Evolutionary conservation across 1,140 invertebrate species (phyloP).

Genomic region (Drosophila subpulchrella): DNA sequence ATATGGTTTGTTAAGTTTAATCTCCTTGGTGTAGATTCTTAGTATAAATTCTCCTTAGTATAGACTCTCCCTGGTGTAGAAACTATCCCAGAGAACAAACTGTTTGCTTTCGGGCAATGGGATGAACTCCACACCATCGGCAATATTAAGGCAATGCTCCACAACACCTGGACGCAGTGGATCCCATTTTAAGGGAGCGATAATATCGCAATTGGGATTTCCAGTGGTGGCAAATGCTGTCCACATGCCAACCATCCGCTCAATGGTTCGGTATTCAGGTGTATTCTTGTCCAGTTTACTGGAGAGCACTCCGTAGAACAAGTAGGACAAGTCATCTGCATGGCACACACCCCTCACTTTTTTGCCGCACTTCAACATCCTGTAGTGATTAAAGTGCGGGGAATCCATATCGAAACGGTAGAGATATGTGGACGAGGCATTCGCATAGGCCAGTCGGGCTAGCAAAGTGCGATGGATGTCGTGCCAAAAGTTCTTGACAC

Average conservation of each 20-base stretch:
- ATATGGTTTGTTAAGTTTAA: no score
- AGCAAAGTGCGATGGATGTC: constrained; percentile 77
- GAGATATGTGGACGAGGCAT: constrained; percentile 81
- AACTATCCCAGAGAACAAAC: constrained; percentile 84
- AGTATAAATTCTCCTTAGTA: constrained; percentile 23
- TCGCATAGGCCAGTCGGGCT: constrained; percentile 64
- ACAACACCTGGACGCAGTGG: constrained; percentile 50
- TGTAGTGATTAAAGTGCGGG: constrained; percentile 61
- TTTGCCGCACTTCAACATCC: constrained; percentile 65
- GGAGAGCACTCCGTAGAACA: constrained; percentile 86
- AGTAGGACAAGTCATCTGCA: constrained; percentile 88
- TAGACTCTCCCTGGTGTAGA: constrained; percentile 68
- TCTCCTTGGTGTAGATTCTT: constrained; percentile 46
- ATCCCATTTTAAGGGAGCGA: constrained; percentile 63
- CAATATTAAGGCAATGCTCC: constrained; percentile 83
- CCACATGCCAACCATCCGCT: constrained; percentile 82
- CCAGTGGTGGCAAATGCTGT: constrained; percentile 83
- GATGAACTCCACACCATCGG: constrained; percentile 70
- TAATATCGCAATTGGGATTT: constrained; percentile 63
- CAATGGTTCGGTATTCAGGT: constrained; percentile 77
- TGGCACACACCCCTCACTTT: constrained; percentile 85
- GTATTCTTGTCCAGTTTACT: constrained; percentile 72
- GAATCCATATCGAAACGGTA: constrained; percentile 85
- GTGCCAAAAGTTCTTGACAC: constrained; percentile 82
- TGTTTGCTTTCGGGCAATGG: constrained; percentile 84